Evolutionary conservation across 2,113 vertebrate species (phyloP).

Genomic region (Tychaedon coryphoeus): DNA sequence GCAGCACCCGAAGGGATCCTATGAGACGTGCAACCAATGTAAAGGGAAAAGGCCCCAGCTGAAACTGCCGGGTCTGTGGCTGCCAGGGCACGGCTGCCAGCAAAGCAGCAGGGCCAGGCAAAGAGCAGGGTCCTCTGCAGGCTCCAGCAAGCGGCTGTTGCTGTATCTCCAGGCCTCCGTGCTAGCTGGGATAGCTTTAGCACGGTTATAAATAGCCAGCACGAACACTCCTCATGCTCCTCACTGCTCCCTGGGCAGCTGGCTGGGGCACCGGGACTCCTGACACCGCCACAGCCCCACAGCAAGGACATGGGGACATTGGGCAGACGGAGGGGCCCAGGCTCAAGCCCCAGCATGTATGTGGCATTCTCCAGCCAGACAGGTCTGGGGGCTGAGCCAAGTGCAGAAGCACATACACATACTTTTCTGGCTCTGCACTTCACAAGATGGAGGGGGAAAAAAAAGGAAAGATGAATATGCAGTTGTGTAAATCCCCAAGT

Average conservation of each 20-base stretch:
- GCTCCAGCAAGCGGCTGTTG: background rate
- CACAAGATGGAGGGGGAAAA: background rate
- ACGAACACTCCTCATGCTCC: background rate
- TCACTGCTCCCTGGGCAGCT: background rate
- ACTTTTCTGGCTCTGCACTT: background rate
- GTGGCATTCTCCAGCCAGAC: background rate
- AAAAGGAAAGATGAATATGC: background rate
- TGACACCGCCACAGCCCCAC: rapidly evolving
- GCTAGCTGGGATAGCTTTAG: background rate
- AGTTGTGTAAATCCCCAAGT: background rate
- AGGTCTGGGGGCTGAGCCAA: background rate
- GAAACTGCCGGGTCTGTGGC: background rate
- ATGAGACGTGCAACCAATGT: background rate
- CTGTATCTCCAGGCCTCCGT: background rate
- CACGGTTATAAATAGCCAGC: background rate
- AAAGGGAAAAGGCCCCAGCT: background rate
- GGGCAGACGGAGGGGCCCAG: rapidly evolving
- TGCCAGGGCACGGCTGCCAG: rapidly evolving
- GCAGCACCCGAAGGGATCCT: conserved; percentile 54
- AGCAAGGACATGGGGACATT: background rate
- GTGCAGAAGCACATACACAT: background rate
- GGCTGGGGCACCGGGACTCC: background rate
- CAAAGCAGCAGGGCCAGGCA: background rate
- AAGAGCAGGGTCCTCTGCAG: background rate
- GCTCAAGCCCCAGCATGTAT: background rate